Base-by-base conservation (phyloP, 2,888 invertebrate species). In the Drosophila antonietae region DNA sequence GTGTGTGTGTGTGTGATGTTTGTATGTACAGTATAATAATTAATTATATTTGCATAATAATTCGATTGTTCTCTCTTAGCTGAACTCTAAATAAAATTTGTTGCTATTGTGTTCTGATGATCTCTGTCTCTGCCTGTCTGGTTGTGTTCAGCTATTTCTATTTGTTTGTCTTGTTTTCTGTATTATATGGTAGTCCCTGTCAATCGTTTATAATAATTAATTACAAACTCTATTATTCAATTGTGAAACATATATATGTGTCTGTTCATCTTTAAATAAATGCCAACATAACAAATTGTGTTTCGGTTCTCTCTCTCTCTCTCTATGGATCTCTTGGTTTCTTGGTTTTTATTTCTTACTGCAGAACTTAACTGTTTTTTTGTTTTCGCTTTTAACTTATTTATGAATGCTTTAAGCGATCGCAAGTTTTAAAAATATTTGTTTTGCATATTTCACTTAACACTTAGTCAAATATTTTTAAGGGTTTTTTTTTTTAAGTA, bases 101-200 rank as follows among this genome's bases (percentile, higher is more conserved):
- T 80, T 81, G 70, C 89, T 87, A 85, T 87, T 88, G 86, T 68
- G 72, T 53, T 55, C n/a, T 5, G 52, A 28, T 28, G 52, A 28
- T 28, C 28, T 70, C 63, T 73, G 52, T 49, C 41, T 33, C 41
- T 33, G 8, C 8, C 9, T 33, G 8, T 33, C 9, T 33, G 33
- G 1, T 33, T 33, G 9, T 15, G 65, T 31, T 80, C 77, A 74
- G 68, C 80, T 89, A 78, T 84, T 82, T 88, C 72, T 87, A 79
- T 85, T 39, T 33, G 33, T 9, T 33, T 33, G 8, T 9, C 8
- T 33, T 39, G 6, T 39, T 39, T 60, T 53, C 28, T 69, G 68
- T 67, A 85, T 84, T 85, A 86, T 66, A 59, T 86, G 81, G 83
- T 90, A 90, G 84, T 90, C 90, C 90, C 90, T 90, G 90, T 90